phyloP scores from a whole-genome alignment of 2,888 invertebrate species.

The Mythimna pallens region DNA sequence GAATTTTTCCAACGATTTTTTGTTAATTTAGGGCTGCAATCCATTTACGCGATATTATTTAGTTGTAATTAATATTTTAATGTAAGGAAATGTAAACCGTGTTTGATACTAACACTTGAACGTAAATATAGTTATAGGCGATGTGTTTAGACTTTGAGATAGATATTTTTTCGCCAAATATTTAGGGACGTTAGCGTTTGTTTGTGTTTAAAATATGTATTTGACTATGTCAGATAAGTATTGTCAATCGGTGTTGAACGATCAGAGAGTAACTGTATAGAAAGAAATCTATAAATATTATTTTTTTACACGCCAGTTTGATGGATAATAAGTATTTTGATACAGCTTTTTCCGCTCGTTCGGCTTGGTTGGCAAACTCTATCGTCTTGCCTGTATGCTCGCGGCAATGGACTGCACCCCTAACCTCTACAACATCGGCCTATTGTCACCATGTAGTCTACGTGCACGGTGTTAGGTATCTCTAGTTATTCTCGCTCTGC shows the following conservation, averaged over 20 bases:
- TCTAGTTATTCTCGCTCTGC: slow-evolving; percentile 78
- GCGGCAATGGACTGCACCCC: slow-evolving; percentile 41
- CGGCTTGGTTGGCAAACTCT: not conserved
- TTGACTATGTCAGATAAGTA: slow-evolving; percentile 26
- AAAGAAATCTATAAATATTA: slow-evolving; percentile 23
- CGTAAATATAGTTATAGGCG: slow-evolving; percentile 44
- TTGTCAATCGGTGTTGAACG: not conserved
- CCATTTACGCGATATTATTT: slow-evolving; percentile 38
- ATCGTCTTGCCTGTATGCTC: slow-evolving; percentile 40
- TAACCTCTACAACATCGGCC: slow-evolving; percentile 38
- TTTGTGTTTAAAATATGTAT: slow-evolving; percentile 36
- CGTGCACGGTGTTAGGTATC: slow-evolving; percentile 82
- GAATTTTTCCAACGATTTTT: slow-evolving; percentile 21
- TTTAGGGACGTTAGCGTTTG: slow-evolving; percentile 36
- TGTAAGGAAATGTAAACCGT: slow-evolving; percentile 54
- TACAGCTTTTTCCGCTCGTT: not conserved
- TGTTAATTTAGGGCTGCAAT: slow-evolving; percentile 26
- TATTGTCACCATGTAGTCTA: slow-evolving; percentile 80
- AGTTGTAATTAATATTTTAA: slow-evolving; percentile 49
- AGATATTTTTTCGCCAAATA: slow-evolving; percentile 44
- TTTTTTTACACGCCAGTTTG: slow-evolving; percentile 46
- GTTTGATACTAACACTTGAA: slow-evolving; percentile 56
- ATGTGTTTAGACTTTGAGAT: slow-evolving; percentile 35
- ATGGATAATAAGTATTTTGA: slow-evolving; percentile 18
- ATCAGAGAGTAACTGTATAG: not conserved